Evolutionary conservation across 2,797 vertebrate species (phyloP), one percentile per base, ranked within the genome.

Genomic region (Borostomias antarcticus): DNA sequence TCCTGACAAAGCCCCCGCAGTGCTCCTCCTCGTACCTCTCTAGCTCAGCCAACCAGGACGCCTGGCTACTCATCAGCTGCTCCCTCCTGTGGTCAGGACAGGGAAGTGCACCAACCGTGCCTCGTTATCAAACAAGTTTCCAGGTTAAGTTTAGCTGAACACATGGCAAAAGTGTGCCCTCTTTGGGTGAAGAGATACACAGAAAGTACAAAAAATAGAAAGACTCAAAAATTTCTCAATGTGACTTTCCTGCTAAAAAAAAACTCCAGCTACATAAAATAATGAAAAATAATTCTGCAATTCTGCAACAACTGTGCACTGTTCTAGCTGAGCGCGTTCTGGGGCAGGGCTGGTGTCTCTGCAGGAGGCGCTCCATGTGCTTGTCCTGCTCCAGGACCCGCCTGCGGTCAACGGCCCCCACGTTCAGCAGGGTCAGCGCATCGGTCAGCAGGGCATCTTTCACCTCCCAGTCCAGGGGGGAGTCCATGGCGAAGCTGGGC

Each of bases 401-500:
- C 79, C 84, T 87, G 35, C 87, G 90, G 71, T 91, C 84, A 56
- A 88, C 91, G 28, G 76, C 89, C 9, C 83, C 85, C 61, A 92
- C 69, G 60, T 92, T 90, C 68, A 92, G 86, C 65, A 93, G 84
- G 23, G 88, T 85, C 72, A 92, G 68, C 5, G 87, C 86, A 43
- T 92, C 89, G 4, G 89, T 85, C 8, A 93, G 76, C 47, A 92
- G 80, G 13, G 62, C 69, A 50, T 92, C 89, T 72, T 92, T 92
- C 43, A 93, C 90, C 66, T 92, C 92, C 70, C 78, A 86, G 68
- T 93, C 91, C 62, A 93, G 71, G 52, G 75, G 62, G 23, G 90
- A 91, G 81, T 92, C 89, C 0, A 90, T 92, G 66, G 86, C 89
- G 70, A 93, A 92, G 72, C 91, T 92, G 0, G 92, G 90, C 17